phyloP scores from a whole-genome alignment of 2,797 vertebrate species.

The Mareca penelope region DNA sequence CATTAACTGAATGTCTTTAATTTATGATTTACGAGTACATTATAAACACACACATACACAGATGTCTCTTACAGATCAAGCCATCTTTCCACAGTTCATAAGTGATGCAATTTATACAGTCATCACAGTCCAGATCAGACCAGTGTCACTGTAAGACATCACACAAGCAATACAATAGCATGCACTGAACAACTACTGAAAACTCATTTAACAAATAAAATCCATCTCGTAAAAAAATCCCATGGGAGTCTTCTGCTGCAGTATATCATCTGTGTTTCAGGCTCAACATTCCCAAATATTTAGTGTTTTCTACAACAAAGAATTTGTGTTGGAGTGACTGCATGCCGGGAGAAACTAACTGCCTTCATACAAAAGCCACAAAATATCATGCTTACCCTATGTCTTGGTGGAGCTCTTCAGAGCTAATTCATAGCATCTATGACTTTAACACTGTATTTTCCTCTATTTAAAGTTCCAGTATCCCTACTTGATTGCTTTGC shows the following conservation, averaged over 20 bases:
- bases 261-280: slow-evolving; percentile 32
- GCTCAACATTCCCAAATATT: slow-evolving; percentile 16
- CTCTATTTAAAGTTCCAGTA: background rate
- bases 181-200: slow-evolving; percentile 47
- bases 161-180: slow-evolving; percentile 33
- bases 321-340: background rate
- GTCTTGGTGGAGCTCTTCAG: background rate
- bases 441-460: background rate
- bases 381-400: background rate
- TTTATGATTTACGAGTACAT: slow-evolving; percentile 2
- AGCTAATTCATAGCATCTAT: background rate
- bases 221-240: background rate
- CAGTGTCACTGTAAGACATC: slow-evolving; percentile 44
- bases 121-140: slow-evolving; percentile 45
- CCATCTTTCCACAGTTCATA: slow-evolving; percentile 46
- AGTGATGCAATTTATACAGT: slow-evolving; percentile 48
- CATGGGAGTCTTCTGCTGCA: background rate
- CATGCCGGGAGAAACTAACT: background rate
- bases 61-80: background rate
- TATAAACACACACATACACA: background rate
- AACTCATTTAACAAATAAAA: slow-evolving; percentile 59
- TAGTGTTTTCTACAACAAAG: slow-evolving; percentile 20
- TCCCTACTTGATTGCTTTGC: background rate
- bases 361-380: background rate
- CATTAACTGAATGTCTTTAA: background rate